Base-by-base conservation (phyloP, 2,888 invertebrate genomes). In the Tipula confusa region DNA sequence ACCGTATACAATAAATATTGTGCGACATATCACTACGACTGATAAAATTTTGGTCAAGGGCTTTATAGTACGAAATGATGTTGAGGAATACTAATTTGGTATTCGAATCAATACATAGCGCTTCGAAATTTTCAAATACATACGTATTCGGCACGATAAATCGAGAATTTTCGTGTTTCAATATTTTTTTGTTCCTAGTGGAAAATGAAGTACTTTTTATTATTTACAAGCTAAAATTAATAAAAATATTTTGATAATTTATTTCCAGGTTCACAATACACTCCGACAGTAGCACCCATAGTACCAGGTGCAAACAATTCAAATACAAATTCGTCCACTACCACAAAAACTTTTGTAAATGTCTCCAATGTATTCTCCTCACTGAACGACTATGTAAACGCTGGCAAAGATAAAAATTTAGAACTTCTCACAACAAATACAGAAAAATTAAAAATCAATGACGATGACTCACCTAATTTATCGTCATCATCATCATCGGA, bases 321-420 rank as follows among this genome's bases (percentile, higher is more conserved):
- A 5, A 64, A 24, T 24, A 64, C 29, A 80, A 80, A 5, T 80
- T 29, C 29, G n/a, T n/a, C 80, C 5, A 29, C 29, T 7, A 38
- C 28, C 11, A 82, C 18, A 28, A 38, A 82, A 85, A 88, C 87
- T 43, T 90, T 90, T 85, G 90, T 91, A 36, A 91, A 90, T 83
- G 92, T 93, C 83, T 92, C 92, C 84, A 93, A 93, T 86, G 93
- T 93, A 31, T 93, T 93, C 85, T 92, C 91, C 86, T 93, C 93
- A 87, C 88, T 93, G 83, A 92, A 93, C 84, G 93, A 93, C 84
- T 93, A 93, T 86, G 88, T 92, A 84, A 91, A 91, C 86, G 90
- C 91, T 2, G 89, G 88, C 84, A 88, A 89, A 31, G 86, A 86
- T 29, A 36, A 83, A 79, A 83, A 82, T 82, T 38, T 29, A 83